Conservation (phyloP, 2,113 vertebrate genomes). For the Hepsetus odoe region DNA sequence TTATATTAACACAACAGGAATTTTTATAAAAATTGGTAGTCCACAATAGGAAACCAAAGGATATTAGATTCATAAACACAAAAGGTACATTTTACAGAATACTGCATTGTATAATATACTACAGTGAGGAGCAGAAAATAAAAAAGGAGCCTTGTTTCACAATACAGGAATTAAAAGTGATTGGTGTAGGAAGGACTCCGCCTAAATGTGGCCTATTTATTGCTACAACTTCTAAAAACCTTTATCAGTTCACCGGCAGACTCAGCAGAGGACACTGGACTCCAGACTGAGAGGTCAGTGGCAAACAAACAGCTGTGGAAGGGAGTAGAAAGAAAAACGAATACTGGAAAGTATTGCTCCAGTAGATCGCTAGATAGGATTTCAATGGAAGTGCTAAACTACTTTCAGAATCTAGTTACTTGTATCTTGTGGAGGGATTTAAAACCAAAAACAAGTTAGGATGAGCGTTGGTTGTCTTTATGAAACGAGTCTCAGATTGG, state of each 20-base stretch:
- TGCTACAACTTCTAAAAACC: not conserved
- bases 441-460: too few relatives aligned
- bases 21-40: too few relatives aligned
- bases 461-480: not conserved
- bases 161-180: not conserved
- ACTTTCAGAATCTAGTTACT: too few relatives aligned
- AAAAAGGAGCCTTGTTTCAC: not conserved
- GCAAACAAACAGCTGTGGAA: not conserved
- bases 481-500: not conserved
- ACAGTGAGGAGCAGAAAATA: not conserved
- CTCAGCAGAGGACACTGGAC: constrained; percentile 16
- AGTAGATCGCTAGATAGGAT: too few relatives aligned
- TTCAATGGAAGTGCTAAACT: not conserved
- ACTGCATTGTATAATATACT: too few relatives aligned
- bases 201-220: constrained; percentile 17
- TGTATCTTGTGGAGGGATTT: too few relatives aligned
- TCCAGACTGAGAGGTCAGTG: constrained; percentile 37
- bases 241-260: not conserved
- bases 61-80: too few relatives aligned
- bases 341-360: not conserved
- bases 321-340: not conserved
- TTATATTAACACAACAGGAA: too few relatives aligned
- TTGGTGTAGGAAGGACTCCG: constrained; percentile 15
- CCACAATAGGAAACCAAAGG: too few relatives aligned
- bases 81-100: too few relatives aligned